phyloP scores from a whole-genome alignment of 1,140 invertebrate genomes.

The Papilio machaon region DNA sequence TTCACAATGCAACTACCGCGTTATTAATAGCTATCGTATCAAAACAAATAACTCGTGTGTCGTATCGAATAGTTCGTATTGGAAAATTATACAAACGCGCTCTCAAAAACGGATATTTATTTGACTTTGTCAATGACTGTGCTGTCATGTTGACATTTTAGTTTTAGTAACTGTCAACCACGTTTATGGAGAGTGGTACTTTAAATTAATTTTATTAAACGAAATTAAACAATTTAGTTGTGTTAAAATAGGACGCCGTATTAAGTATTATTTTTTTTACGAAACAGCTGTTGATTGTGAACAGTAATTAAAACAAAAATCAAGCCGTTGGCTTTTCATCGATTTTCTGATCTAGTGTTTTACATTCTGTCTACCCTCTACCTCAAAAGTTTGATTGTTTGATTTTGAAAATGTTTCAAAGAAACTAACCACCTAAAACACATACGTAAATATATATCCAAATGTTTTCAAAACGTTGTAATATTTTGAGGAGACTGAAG shows the following conservation, averaged over 20 bases:
- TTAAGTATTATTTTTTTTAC: too few relatives aligned
- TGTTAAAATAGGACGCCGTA: too few relatives aligned
- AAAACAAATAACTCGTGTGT: slow-evolving; percentile 40
- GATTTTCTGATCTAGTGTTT: too few relatives aligned
- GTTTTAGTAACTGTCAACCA: not conserved
- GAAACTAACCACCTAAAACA: too few relatives aligned
- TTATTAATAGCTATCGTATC: slow-evolving; percentile 32
- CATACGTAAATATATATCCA: too few relatives aligned
- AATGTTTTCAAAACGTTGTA: not conserved
- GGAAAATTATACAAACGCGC: slow-evolving; percentile 26
- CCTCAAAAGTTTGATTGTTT: too few relatives aligned
- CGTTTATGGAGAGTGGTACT: not conserved
- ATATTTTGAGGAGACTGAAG: not conserved
- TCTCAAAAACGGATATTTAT: slow-evolving; percentile 38
- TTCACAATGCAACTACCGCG: not conserved
- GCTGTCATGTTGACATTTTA: not conserved
- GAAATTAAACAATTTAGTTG: too few relatives aligned
- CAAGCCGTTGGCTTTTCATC: too few relatives aligned
- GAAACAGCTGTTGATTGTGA: too few relatives aligned
- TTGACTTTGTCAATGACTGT: slow-evolving; percentile 39
- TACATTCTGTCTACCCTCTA: too few relatives aligned
- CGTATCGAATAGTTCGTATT: slow-evolving; percentile 42
- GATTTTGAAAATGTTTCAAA: too few relatives aligned
- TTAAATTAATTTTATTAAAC: not conserved
- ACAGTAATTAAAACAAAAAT: too few relatives aligned